Percentiles rank a stretch among this genome's conserved stretches.
Conservation (phyloP, 2,888 invertebrate species). For the Pomacea canaliculata region DNA sequence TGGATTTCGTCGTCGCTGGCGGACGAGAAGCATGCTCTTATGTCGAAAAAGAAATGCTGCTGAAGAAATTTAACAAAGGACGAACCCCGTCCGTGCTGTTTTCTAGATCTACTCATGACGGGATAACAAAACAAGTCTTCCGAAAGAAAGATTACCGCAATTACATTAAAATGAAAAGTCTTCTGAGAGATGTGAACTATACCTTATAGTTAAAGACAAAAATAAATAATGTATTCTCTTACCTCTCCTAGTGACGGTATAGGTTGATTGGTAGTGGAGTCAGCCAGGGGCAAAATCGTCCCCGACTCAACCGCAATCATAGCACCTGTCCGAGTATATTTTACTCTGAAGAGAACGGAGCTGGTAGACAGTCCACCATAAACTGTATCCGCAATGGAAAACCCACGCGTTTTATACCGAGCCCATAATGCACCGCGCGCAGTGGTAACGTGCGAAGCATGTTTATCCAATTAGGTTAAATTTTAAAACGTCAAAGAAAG, state of each 20-base stretch:
- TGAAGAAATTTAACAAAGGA: not conserved
- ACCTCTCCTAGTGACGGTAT: not conserved
- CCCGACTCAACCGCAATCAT: conserved; percentile 25
- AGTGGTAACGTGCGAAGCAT: too few species aligned
- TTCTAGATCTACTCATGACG: too few species aligned
- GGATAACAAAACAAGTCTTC: too few species aligned
- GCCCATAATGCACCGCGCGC: conserved; percentile 37
- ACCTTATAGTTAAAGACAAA: not conserved
- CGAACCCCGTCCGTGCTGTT: too few species aligned
- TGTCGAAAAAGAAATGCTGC: not conserved
- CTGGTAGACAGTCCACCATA: conserved; percentile 32
- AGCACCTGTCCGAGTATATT: not conserved
- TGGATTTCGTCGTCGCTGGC: conserved; percentile 28
- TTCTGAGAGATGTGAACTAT: not conserved
- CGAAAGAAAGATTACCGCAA: not conserved
- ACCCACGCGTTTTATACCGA: conserved; percentile 33
- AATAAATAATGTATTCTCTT: too few species aligned
- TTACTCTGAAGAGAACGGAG: conserved; percentile 15
- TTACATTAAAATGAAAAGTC: not conserved
- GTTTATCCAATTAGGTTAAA: too few species aligned
- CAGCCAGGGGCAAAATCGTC: conserved; percentile 3
- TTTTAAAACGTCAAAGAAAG: too few species aligned
- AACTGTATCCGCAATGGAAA: conserved; percentile 30
- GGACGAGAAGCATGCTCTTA: not conserved
- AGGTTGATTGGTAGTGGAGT: not conserved